Conservation (phyloP, 2,113 vertebrate genomes). For the Bucco capensis region DNA sequence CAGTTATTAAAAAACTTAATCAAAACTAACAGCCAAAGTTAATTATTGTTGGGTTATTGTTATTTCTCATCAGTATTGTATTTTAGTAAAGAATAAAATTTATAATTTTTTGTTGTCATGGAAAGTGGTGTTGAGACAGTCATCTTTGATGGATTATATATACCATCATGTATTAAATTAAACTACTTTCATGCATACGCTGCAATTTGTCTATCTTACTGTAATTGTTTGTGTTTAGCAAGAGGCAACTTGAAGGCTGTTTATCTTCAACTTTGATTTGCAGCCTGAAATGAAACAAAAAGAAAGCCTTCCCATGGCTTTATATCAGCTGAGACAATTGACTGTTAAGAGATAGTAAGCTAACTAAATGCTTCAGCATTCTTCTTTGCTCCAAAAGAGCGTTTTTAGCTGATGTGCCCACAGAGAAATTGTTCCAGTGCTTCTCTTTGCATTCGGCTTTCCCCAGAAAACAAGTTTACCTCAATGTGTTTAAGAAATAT, state of each 20-base stretch:
- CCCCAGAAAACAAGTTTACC: background rate
- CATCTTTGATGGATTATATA: background rate
- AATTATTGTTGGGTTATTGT: background rate
- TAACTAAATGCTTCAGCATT: background rate
- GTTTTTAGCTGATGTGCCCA: background rate
- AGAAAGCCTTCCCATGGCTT: background rate
- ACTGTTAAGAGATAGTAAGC: background rate
- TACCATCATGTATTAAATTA: background rate
- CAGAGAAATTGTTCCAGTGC: background rate
- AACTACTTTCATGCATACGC: background rate
- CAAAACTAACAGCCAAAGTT: background rate
- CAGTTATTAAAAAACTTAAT: background rate
- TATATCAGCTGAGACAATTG: background rate
- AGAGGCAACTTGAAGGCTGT: constrained; percentile 5
- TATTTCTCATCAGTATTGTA: background rate
- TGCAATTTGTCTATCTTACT: background rate
- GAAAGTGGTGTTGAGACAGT: background rate
- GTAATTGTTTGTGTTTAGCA: background rate
- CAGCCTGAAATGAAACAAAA: background rate
- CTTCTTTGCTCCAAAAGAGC: background rate
- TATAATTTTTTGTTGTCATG: background rate
- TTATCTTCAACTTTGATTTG: constrained; percentile 9
- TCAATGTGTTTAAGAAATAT: too few relatives aligned
- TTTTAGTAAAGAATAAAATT: background rate
- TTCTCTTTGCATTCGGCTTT: background rate